phyloP scores from a whole-genome alignment of 2,113 vertebrate genomes.

The Etia nguti region DNA sequence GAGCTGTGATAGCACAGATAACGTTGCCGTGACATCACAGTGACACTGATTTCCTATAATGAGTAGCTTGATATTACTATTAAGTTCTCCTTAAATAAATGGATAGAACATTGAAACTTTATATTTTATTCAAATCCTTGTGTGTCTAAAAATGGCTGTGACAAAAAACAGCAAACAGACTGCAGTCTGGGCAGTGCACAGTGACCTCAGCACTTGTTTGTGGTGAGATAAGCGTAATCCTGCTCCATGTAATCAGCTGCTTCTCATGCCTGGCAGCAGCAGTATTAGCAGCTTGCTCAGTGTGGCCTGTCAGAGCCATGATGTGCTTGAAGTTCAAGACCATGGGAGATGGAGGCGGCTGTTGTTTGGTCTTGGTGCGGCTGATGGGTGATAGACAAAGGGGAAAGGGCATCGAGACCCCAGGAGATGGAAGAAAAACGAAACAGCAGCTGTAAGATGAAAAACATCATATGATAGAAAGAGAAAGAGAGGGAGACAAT shows the following conservation, averaged over 20 bases:
- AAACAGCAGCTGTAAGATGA: conserved; percentile 23
- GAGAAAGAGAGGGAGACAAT: conserved; percentile 23
- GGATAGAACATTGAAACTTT: not conserved
- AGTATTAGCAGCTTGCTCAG: not conserved
- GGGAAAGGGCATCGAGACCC: conserved; percentile 13
- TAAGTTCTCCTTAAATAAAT: not conserved
- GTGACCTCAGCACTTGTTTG: not conserved
- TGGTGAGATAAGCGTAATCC: not conserved
- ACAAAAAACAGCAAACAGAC: not conserved
- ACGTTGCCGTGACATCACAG: not conserved
- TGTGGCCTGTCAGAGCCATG: conserved; percentile 2
- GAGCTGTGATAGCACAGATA: not conserved
- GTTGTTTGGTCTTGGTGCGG: conserved; percentile 22
- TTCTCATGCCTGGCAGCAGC: not conserved
- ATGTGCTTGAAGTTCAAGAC: conserved; percentile 34
- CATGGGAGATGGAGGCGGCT: conserved; percentile 26
- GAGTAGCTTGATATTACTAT: not conserved
- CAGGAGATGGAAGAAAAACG: conserved; percentile 20
- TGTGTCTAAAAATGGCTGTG: not conserved
- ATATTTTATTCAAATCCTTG: not conserved
- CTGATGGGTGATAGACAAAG: conserved; percentile 11
- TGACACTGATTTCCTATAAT: not conserved
- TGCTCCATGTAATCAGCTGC: conserved; percentile 1
- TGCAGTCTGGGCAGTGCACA: not conserved
- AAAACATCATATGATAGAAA: conserved; percentile 40